phyloP scores from a whole-genome alignment of 2,797 vertebrate species.

The Nyctalus aviator region DNA sequence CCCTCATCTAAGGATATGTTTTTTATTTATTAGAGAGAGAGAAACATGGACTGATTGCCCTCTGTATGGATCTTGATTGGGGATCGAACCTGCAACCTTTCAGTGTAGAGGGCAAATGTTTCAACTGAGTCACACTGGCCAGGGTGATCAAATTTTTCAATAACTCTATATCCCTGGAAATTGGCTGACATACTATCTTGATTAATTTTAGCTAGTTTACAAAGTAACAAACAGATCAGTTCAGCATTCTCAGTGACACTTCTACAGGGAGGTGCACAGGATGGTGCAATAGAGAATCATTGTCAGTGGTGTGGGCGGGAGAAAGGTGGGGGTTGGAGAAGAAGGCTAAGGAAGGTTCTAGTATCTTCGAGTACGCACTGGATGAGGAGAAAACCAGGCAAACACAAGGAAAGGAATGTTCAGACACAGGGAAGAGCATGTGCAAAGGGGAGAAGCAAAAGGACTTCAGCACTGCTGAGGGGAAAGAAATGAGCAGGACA shows the following conservation, averaged over 20 bases:
- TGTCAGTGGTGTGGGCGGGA: not conserved
- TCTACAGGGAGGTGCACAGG: not conserved
- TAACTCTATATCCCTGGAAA: not conserved
- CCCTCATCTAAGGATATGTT: not conserved
- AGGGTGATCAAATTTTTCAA: not conserved
- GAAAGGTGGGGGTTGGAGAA: not conserved
- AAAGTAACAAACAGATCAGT: not conserved
- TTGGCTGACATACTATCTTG: not conserved
- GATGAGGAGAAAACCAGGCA: not conserved
- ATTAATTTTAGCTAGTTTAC: not conserved
- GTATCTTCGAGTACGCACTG: not conserved
- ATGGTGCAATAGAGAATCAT: not conserved
- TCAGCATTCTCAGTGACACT: not conserved
- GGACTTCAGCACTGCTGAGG: not conserved
- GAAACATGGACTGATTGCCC: not conserved
- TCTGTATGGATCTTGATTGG: not conserved
- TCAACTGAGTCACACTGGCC: not conserved
- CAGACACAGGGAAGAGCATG: not conserved
- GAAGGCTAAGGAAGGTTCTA: not conserved
- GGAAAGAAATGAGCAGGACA: not conserved
- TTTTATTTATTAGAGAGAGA: not conserved
- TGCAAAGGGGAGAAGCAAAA: not conserved
- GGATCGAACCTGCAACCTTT: not conserved
- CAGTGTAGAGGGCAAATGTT: not conserved
- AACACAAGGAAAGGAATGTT: fast-evolving